A percentile compares a stretch with the other conserved stretches of the same genome.
These are phyloP conservation scores for Bryconaethiops microstoma DNA, from an alignment of 2,797 vertebrate species.

Conservation along the genomic window DNA sequence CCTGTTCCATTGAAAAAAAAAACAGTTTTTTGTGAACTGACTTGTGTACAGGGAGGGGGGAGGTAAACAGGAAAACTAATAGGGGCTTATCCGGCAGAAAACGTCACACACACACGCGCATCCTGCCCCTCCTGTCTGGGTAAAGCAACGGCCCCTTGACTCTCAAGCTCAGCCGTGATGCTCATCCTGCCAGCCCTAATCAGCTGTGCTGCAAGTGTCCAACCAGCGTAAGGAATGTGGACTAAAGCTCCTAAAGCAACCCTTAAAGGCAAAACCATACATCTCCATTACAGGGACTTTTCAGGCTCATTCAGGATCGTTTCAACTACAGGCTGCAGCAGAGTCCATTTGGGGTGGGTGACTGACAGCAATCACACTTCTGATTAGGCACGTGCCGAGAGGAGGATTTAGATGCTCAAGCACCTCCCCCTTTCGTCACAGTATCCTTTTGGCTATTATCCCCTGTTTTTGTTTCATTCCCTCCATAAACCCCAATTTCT, in stretches of 20 bases:
- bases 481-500: no score
- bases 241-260: background rate
- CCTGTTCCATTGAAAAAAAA: conserved; percentile 31
- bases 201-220: conserved; percentile 17
- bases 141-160: conserved; percentile 9
- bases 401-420: no score
- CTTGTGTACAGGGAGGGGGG: conserved; percentile 20
- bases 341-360: background rate
- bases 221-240: background rate
- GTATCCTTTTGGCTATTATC: no score
- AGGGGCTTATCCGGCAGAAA: conserved; percentile 29
- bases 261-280: conserved; percentile 35
- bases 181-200: conserved; percentile 13
- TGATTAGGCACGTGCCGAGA: no score
- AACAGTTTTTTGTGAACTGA: conserved; percentile 17
- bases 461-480: no score
- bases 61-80: conserved; percentile 56
- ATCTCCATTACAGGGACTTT: background rate
- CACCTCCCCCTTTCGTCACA: no score
- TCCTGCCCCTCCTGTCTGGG: conserved; percentile 28
- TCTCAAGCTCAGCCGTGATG: conserved; percentile 11
- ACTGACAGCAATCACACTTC: background rate
- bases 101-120: conserved; percentile 42
- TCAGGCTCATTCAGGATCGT: background rate
- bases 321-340: background rate